Base-by-base conservation (phyloP, 2,113 vertebrate genomes). In the Sinosuthora webbiana region DNA sequence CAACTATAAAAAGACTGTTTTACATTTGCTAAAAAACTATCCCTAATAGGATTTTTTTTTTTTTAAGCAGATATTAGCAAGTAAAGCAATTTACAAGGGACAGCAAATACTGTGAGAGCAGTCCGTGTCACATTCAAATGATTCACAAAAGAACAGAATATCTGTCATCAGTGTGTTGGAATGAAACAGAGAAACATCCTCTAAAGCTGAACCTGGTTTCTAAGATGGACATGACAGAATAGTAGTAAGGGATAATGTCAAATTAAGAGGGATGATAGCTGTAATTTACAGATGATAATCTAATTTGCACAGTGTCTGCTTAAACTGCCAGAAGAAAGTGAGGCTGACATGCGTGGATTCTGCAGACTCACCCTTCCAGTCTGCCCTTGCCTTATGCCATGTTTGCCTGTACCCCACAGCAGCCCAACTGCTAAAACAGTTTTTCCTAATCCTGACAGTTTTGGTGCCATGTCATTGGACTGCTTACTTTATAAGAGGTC, bases 331-430 rank as follows among this genome's bases (percentile, higher is more conserved):
- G 31, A 41, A 60, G 35, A 60, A 64, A 77, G 15, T 11, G 18
- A 41, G 37, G 5, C 30, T 70, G n/a, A 57, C 17, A 9, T 4
- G 5, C 3, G 31, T 3, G 13, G 20, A 14, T n/a, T 42, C 39
- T 56, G 23, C 35, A 85, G 30, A 13, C 17, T 53, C 47, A 37
- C 24, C 6, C 17, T 52, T 49, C 13, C 27, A n/a, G 4, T n/a
- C 41, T 45, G 19, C 31, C 27, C 11, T 37, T 47, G 19, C 19
- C 24, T 56, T 18, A 13, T 0, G 0, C 30, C 13, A 2, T 10
- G 11, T 41, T 80, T 80, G 13, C 11, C 25, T 42, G 7, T 57
- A 37, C 5, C 7, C 60, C 2, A 1, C 13, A 55, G 31, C 39
- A 82, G 22, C 22, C 2, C 16, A 45, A 2, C 6, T 31, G 22